Conservation (phyloP, 2,888 invertebrate genomes). For the Drosophila anceps region DNA sequence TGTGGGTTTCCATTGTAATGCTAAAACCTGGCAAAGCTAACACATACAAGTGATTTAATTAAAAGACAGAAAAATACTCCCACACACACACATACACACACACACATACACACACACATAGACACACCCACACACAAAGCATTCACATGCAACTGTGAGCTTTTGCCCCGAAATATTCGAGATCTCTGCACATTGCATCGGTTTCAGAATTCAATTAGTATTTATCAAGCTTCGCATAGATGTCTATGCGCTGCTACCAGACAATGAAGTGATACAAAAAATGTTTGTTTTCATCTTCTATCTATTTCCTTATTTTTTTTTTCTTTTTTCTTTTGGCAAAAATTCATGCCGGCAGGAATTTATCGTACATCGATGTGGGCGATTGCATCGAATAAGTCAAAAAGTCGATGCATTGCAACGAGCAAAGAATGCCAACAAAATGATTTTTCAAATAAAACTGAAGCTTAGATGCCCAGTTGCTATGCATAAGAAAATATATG, state of each 20-base stretch:
- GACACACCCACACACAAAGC: not conserved
- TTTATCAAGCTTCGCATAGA: slow-evolving; percentile 7
- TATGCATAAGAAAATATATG: too few relatives aligned
- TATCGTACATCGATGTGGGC: slow-evolving; percentile 6
- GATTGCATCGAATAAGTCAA: not conserved
- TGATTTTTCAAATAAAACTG: not conserved
- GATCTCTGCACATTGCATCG: slow-evolving; percentile 28
- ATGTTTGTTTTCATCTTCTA: slow-evolving; percentile 4
- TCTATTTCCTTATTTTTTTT: not conserved
- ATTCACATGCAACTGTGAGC: slow-evolving; percentile 25
- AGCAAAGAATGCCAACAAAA: not conserved
- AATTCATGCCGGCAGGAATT: slow-evolving; percentile 3
- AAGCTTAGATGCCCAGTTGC: not conserved
- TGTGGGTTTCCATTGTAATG: slow-evolving; percentile 51
- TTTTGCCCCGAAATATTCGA: slow-evolving; percentile 14
- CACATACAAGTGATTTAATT: slow-evolving; percentile 57
- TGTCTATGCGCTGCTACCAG: not conserved
- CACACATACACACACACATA: not conserved
- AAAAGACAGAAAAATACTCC: slow-evolving; percentile 38
- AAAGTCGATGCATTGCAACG: not conserved
- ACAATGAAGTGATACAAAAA: slow-evolving; percentile 11
- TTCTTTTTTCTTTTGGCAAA: not conserved
- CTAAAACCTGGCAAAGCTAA: slow-evolving; percentile 46
- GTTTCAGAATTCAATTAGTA: slow-evolving; percentile 26
- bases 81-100: slow-evolving; percentile 9